Conservation (phyloP, 2,797 vertebrate species). For the Anas bernieri region DNA sequence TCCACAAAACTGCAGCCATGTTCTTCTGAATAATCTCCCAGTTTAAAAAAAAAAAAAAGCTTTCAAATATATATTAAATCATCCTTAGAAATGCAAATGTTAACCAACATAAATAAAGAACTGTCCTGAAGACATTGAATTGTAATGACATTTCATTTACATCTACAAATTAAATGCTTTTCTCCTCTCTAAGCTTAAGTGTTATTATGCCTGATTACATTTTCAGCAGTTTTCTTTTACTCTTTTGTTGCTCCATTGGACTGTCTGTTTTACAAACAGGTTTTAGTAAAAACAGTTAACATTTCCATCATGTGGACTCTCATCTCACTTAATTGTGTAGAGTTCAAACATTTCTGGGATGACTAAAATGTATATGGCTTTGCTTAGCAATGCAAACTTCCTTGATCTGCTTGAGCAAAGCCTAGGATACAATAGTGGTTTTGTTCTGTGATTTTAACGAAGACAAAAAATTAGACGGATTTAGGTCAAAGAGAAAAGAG, state of each 20-base stretch:
- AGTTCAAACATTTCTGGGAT: conserved; percentile 4
- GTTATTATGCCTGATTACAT: conserved; percentile 10
- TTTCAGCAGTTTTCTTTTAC: background rate
- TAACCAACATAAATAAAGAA: conserved; percentile 28
- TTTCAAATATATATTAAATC: background rate
- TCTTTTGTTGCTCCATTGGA: background rate
- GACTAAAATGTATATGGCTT: conserved; percentile 26
- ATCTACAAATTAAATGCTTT: conserved; percentile 36
- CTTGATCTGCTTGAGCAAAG: conserved; percentile 32
- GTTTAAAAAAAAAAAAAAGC: background rate
- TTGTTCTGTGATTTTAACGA: conserved; percentile 36
- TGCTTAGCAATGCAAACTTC: conserved; percentile 48
- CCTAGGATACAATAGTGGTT: background rate
- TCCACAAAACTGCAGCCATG: background rate
- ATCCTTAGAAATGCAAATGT: conserved; percentile 23
- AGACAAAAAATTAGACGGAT: conserved; percentile 64
- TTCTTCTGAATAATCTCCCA: background rate
- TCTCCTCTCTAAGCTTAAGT: background rate
- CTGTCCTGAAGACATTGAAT: conserved; percentile 11
- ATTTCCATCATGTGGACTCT: background rate
- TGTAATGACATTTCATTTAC: conserved; percentile 33
- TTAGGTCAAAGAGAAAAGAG: conserved; percentile 68
- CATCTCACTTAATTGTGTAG: background rate
- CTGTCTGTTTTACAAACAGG: conserved; percentile 6
- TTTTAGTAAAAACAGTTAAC: conserved; percentile 12